Evolutionary conservation across 2,113 vertebrate genomes (phyloP), one percentile per base, ranked within the genome.

Genomic region (Chinchilla lanigera): DNA sequence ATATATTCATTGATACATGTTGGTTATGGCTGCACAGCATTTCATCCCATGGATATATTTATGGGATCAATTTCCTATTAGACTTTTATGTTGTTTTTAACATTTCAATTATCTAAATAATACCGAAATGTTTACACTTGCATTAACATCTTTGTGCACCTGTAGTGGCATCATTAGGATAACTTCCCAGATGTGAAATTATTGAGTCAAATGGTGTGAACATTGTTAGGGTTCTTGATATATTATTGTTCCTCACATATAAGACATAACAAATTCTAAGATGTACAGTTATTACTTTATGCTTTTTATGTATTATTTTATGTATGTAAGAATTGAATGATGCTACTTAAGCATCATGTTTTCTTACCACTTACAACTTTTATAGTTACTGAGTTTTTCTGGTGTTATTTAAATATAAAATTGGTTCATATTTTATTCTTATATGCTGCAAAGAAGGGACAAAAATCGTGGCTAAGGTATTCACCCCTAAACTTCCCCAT

Each of bases 371-470:
- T 44, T 50, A 52, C 2, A 69, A n/a, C 24, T 47, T 71, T 91
- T 86, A 17, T 61, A 35, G 86, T 56, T 77, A 81, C 50, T 86
- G 44, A 63, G 73, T 22, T 90, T 69, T 67, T 86, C 35, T 78
- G 20, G 33, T n/a, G 11, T 94, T 89, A 54, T 4, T 47, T 89
- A 54, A 89, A 61, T 10, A 86, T 54, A 69, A 19, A 50, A 56
- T 92, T 60, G 28, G 28, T 33, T 86, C 94, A 60, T 30, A 30
- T 84, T 93, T 67, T 84, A 93, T 65, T 93, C 52, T 78, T 65
- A 28, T 67, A 7, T 54, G 52, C 44, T 28, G 33, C 52, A 54
- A 92, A 92, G 19, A 14, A 92, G 44, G 77, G 69, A 52, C 56
- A 86, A 86, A 92, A 89, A 50, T 33, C 7, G 12, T 83, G 47